Percentiles rank a stretch among this genome's conserved stretches.
phyloP scores from a whole-genome alignment of 2,888 invertebrate species.

The Volucella inanis region DNA sequence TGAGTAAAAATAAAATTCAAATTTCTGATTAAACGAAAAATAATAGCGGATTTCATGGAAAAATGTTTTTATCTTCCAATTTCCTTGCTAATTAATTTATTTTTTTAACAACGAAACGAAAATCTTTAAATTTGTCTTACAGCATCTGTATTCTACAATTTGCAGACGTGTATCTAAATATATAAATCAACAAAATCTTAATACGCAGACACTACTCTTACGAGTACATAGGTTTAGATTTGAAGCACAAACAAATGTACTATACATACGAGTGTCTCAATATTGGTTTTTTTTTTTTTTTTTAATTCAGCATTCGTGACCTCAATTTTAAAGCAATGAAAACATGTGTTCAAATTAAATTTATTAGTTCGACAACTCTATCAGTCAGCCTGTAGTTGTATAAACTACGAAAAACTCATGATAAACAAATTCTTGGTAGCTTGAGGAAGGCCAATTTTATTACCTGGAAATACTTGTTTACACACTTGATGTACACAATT shows the following conservation, averaged over 20 bases:
- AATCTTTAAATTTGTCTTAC: conserved; percentile 12
- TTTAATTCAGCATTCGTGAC: not conserved
- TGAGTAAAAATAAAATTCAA: no score
- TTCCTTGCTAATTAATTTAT: conserved; percentile 34
- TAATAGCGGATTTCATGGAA: not conserved
- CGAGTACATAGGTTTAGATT: not conserved
- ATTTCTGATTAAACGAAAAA: not conserved
- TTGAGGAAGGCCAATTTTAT: conserved; percentile 21
- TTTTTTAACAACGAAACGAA: conserved; percentile 23
- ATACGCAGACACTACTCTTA: no score
- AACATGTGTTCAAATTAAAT: conserved; percentile 14
- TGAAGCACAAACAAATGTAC: not conserved
- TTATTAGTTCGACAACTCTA: conserved; percentile 20
- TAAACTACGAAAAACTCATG: not conserved
- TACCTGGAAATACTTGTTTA: conserved; percentile 33
- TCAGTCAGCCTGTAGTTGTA: not conserved
- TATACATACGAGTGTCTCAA: not conserved
- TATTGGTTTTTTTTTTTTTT: not conserved
- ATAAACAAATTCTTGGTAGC: conserved; percentile 24
- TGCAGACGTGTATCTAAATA: not conserved
- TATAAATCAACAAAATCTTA: conserved; percentile 3
- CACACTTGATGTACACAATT: not conserved
- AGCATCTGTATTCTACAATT: no score
- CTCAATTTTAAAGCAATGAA: not conserved
- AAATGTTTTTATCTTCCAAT: conserved; percentile 12